Conservation (phyloP, 2,113 vertebrate species). For the Phylloscopus trochilus region DNA sequence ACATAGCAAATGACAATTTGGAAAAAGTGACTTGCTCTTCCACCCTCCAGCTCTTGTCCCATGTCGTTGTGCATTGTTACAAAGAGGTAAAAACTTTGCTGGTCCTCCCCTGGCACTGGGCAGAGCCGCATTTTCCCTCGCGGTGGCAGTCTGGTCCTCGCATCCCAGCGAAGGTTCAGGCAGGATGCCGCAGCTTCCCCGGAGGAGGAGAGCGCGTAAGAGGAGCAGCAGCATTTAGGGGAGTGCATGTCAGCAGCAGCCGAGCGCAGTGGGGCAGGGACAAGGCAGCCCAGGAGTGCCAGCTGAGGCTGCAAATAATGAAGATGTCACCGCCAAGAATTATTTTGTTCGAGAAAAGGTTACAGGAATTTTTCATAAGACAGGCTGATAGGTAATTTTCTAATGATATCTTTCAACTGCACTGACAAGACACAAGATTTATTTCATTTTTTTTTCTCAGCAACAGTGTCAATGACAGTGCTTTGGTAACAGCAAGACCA, state of each 20-base stretch:
- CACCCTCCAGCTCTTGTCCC: too few species aligned
- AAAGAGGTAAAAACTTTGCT: not conserved
- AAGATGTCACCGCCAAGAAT: not conserved
- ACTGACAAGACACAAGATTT: accelerated
- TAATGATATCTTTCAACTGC: not conserved
- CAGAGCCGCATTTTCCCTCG: not conserved
- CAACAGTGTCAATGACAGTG: not conserved
- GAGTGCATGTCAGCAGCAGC: accelerated
- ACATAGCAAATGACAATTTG: not conserved
- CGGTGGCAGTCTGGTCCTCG: not conserved
- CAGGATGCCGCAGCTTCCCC: not conserved
- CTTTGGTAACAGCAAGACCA: not conserved
- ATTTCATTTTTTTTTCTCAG: not conserved
- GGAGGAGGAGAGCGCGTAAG: not conserved
- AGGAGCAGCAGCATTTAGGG: not conserved
- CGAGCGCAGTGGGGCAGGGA: accelerated
- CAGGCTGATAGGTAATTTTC: not conserved
- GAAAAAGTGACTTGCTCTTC: not conserved
- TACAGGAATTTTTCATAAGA: not conserved
- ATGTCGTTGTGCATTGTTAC: accelerated
- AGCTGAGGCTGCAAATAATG: not conserved
- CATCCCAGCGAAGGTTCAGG: accelerated
- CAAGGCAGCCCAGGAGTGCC: not conserved
- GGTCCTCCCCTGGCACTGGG: not conserved
- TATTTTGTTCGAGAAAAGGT: not conserved